These are phyloP conservation scores for Lampropteryx suffumata DNA, from an alignment of 2,888 invertebrate species.

Conservation along the genomic window DNA sequence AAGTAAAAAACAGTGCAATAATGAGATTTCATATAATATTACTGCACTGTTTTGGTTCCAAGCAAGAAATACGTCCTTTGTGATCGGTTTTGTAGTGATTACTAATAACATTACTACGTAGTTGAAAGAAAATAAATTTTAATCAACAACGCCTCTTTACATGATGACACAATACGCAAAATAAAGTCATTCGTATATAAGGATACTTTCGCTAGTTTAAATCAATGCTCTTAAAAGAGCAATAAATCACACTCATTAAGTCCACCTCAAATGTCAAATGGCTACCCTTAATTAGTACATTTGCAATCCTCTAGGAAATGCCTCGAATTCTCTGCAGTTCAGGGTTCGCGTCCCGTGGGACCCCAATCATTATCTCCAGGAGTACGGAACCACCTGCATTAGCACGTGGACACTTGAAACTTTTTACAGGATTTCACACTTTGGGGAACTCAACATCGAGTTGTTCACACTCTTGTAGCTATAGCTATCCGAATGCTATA, in stretches of 20 bases:
- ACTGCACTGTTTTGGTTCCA: no score
- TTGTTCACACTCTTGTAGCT: conserved; percentile 48
- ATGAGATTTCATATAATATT: no score
- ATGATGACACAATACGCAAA: no score
- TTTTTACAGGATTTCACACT: conserved; percentile 69
- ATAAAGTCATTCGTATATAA: no score
- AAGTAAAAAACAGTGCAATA: no score
- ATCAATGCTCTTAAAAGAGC: no score
- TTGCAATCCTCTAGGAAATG: conserved; percentile 50
- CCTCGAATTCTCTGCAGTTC: conserved; percentile 46
- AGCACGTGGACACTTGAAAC: conserved; percentile 60
- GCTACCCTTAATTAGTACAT: conserved; percentile 34
- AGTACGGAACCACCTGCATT: conserved; percentile 43
- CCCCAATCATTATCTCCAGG: conserved; percentile 44
- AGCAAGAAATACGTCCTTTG: no score
- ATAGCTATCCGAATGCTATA: background rate
- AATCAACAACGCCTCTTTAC: no score
- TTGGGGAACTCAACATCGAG: conserved; percentile 49
- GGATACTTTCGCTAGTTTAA: no score
- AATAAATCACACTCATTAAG: conserved; percentile 37
- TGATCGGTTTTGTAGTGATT: no score
- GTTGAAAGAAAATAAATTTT: no score
- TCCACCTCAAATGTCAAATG: conserved; percentile 44
- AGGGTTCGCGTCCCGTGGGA: conserved; percentile 70
- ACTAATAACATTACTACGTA: no score